Percentiles rank a stretch among this genome's conserved stretches.
These are phyloP conservation scores for Phylloscopus collybita DNA, from an alignment of 2,797 vertebrate genomes.

Conservation along the genomic window DNA sequence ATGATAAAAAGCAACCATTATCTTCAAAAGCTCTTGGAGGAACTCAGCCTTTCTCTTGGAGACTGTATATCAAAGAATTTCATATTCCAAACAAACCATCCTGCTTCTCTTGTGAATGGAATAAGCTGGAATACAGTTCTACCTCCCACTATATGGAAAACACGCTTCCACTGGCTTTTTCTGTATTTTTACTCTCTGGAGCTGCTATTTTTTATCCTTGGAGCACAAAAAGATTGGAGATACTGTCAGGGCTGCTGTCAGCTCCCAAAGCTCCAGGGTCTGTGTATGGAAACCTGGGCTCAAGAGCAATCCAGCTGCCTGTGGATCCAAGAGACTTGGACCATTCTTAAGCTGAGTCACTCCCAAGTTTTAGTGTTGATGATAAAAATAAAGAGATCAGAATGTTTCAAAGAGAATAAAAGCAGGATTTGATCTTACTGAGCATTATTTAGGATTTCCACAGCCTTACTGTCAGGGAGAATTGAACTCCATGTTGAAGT, in stretches of 20 bases:
- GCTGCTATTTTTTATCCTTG: neutral
- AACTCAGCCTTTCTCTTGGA: neutral
- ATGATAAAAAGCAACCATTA: neutral
- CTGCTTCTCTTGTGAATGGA: neutral
- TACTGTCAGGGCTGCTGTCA: neutral
- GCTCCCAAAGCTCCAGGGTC: neutral
- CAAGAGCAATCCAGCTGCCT: neutral
- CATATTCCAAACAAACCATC: neutral
- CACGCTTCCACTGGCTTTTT: neutral
- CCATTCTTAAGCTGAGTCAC: neutral
- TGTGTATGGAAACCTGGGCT: neutral
- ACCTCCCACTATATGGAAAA: neutral
- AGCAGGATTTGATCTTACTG: neutral
- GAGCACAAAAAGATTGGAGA: neutral
- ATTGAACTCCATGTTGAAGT: neutral
- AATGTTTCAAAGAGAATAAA: neutral
- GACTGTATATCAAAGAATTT: neutral
- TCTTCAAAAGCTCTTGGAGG: neutral
- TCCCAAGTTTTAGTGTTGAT: neutral
- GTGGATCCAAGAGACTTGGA: neutral
- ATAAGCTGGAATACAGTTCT: neutral
- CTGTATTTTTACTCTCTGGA: neutral
- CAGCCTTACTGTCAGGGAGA: neutral
- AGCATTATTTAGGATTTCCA: conserved; percentile 10
- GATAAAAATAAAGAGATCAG: neutral